Base-by-base conservation (phyloP, 2,888 invertebrate species). In the Microchrysa polita region DNA sequence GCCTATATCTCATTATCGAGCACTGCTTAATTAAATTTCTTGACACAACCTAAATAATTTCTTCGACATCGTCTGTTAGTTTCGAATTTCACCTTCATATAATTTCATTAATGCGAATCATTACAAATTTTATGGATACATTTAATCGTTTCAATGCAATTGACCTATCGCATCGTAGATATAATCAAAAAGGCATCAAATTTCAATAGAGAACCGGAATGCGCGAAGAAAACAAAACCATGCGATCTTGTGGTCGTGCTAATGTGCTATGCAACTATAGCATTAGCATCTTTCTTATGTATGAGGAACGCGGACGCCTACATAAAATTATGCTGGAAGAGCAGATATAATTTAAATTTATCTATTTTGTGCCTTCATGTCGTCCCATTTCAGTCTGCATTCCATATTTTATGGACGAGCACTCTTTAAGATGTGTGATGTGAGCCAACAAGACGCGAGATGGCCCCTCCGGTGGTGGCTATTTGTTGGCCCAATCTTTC, bases 131-230 rank as follows among this genome's bases (percentile, higher is more conserved):
- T n/a, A n/a, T n/a, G n/a, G n/a, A 48, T 34, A 65, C 20, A 65
- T 65, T 48, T 34, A 44, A 65, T 65, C 65, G 23, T 44, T 65
- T 65, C 16, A 44, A 44, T 65, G 65, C 48, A 65, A 65, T 65
- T 48, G 65, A 48, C 48, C 48, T 65, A 65, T 48, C 65, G 23
- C n/a, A n/a, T n/a, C n/a, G n/a, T n/a, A n/a, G 16, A 65, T 44
- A 65, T 65, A 65, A 65, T 65, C 65, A 65, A 65, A 65, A 65
- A 44, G 65, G 65, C 65, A 65, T 65, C 65, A 65, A 65, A 65
- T 65, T 65, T 65, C 65, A 65, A 65, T 65, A 48, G 12, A 48
- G 12, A 65, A 65, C 65, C 65, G 20, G 65, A 65, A 65, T 48
- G 65, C n/a, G 22, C n/a, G 22, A 65, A 48, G 48, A 48, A 22